A percentile compares a stretch with the other conserved stretches of the same genome.
These are phyloP conservation scores for Caenorhabditis inopinata DNA, from an alignment of 1,140 invertebrate genomes.

Conservation along the genomic window DNA sequence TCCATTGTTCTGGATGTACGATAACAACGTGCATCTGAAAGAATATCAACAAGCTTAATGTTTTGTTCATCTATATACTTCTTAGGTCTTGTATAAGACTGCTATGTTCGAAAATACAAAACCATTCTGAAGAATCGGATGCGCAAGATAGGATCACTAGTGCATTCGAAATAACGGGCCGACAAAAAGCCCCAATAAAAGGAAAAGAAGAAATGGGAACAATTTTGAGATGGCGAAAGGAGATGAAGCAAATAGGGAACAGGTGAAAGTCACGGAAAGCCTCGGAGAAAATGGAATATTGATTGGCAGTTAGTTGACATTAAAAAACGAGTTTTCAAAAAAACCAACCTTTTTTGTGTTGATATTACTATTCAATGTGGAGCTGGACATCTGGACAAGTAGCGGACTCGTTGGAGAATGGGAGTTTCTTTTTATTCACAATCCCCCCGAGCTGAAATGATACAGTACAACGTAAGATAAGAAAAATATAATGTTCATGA, in stretches of 20 bases:
- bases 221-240: constrained; percentile 27
- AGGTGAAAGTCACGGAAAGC: constrained; percentile 33
- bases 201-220: constrained; percentile 36
- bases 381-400: constrained; percentile 10
- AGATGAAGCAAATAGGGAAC: constrained; percentile 3
- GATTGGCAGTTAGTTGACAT: background rate
- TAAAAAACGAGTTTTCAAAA: background rate
- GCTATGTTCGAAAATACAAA: no score
- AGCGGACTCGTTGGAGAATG: background rate
- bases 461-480: background rate
- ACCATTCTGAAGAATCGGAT: background rate
- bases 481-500: background rate
- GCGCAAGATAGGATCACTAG: constrained; percentile 19
- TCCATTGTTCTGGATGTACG: constrained; percentile 66
- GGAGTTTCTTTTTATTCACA: background rate
- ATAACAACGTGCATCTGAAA: constrained; percentile 64
- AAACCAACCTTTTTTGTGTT: constrained; percentile 31
- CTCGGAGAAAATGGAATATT: constrained; percentile 6
- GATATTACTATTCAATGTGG: constrained; percentile 23
- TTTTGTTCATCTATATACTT: background rate
- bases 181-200: constrained; percentile 15
- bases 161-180: background rate
- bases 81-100: no score
- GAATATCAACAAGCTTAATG: background rate
- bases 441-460: constrained; percentile 4